Evolutionary conservation across 2,113 vertebrate genomes (phyloP), one percentile per base, ranked within the genome.

Genomic region (Tragelaphus strepsiceros): DNA sequence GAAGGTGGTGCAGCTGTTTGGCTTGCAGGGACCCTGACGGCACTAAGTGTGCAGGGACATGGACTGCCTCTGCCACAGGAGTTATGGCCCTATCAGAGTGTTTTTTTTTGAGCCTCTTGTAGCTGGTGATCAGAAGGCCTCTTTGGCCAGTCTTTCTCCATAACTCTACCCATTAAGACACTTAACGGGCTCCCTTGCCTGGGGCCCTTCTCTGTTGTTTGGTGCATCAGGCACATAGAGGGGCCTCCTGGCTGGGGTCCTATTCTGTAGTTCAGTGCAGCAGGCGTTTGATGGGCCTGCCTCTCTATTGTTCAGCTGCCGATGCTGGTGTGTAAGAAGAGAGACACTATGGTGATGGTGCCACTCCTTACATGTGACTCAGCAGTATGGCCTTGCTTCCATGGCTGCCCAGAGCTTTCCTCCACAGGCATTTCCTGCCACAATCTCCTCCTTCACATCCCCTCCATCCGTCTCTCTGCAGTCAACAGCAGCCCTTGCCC

Each of bases 61-160:
- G 5, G 19, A 35, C n/a, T 22, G n/a, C n/a, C n/a, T 71, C 67
- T 0, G 2, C 9, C 4, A 0, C 10, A 22, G 67, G 67, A 35
- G n/a, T 71, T 35, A 35, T 35, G 1, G 9, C 19, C 1, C 67
- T 71, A 71, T 22, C n/a, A 12, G 19, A n/a, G n/a, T 71, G n/a
- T 35, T 35, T 71, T 43, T 43, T 35, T 35, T 12, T 0, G 5
- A 71, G 19, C n/a, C 67, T 71, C 67, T 71, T 12, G 32, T 35
- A 71, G 67, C 67, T 71, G 67, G 67, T 71, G 67, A 71, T 71
- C 67, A 71, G 67, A 71, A 71, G n/a, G 67, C 19, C 67, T 71
- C n/a, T 21, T 71, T 71, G n/a, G n/a, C 67, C n/a, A 71, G 67
- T 71, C 19, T 71, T 35, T 71, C 67, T 71, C 64, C 67, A 35